phyloP scores from a whole-genome alignment of 2,888 invertebrate genomes.

The Orgyia antiqua region DNA sequence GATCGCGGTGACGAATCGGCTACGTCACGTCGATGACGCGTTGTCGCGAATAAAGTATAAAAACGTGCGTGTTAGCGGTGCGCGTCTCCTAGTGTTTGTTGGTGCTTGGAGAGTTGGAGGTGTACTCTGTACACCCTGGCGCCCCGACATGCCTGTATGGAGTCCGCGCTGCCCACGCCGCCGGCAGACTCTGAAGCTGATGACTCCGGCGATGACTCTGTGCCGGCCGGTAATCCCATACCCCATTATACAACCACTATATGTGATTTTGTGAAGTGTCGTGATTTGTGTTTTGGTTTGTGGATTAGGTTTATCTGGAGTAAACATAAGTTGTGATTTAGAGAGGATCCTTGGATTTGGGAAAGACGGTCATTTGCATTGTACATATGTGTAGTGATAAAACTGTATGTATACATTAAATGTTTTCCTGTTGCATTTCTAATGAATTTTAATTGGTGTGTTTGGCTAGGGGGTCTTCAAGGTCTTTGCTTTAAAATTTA shows the following conservation, averaged over 20 bases:
- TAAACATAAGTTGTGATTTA: slow-evolving; percentile 1
- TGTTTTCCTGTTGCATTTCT: too few species aligned
- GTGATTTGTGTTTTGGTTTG: slow-evolving; percentile 12
- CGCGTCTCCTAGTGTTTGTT: slow-evolving; percentile 52
- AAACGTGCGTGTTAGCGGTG: slow-evolving; percentile 45
- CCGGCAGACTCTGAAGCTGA: slow-evolving; percentile 36
- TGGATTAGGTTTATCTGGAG: slow-evolving; percentile 1
- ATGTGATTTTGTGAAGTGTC: slow-evolving; percentile 10
- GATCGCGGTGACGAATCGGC: slow-evolving; percentile 53
- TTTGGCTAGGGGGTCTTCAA: too few species aligned
- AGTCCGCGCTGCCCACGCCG: slow-evolving; percentile 37
- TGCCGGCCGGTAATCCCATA: slow-evolving; percentile 65
- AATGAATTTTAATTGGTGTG: too few species aligned
- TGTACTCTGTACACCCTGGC: slow-evolving; percentile 45
- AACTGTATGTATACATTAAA: too few species aligned
- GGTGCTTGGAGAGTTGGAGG: slow-evolving; percentile 16
- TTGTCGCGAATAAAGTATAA: slow-evolving; percentile 53
- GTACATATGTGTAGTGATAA: too few species aligned
- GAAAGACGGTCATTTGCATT: too few species aligned
- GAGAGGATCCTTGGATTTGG: slow-evolving; percentile 6
- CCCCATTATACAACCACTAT: slow-evolving; percentile 1
- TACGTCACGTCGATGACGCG: slow-evolving; percentile 65
- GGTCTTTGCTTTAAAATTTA: too few species aligned
- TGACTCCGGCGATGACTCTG: slow-evolving; percentile 61
- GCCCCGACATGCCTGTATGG: slow-evolving; percentile 71